phyloP scores from a whole-genome alignment of 2,888 invertebrate genomes.

The Eupeodes luniger region DNA sequence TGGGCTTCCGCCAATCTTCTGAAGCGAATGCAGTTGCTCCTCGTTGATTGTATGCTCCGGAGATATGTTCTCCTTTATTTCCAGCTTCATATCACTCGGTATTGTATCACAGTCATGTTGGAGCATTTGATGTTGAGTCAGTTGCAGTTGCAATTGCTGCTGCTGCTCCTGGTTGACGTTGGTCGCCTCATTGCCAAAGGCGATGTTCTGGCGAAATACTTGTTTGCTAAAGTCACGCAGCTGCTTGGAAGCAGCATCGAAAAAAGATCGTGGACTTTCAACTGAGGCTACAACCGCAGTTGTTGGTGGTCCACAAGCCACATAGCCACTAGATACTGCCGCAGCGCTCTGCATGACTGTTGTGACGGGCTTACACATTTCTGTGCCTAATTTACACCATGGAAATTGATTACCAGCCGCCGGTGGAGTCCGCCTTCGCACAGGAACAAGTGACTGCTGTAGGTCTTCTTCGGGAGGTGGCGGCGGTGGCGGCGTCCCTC shows the following conservation, averaged over 20 bases:
- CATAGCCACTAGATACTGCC: constrained; percentile 52
- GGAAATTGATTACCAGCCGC: constrained; percentile 57
- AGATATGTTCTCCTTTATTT: constrained; percentile 87
- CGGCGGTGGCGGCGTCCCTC: constrained; percentile 26
- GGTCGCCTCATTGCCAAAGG: constrained; percentile 79
- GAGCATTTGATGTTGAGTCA: constrained; percentile 68
- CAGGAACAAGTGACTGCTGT: constrained; percentile 72
- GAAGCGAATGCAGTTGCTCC: constrained; percentile 80
- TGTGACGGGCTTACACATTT: constrained; percentile 76
- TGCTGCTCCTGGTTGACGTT: constrained; percentile 71
- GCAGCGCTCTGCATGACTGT: constrained; percentile 76
- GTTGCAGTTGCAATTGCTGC: constrained; percentile 12
- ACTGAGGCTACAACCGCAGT: constrained; percentile 76
- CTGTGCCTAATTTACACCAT: constrained; percentile 78
- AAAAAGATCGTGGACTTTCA: constrained; percentile 79
- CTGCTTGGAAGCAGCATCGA: constrained; percentile 82
- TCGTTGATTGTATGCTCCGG: constrained; percentile 86
- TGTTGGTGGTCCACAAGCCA: constrained; percentile 62
- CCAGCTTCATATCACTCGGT: constrained; percentile 86
- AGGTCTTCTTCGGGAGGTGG: constrained; percentile 32
- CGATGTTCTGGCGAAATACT: constrained; percentile 82
- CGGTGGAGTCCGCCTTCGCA: constrained; percentile 78
- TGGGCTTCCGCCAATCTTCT: constrained; percentile 78
- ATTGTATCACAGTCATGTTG: constrained; percentile 84
- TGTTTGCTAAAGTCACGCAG: constrained; percentile 82